Conservation (phyloP, 2,797 vertebrate species). For the Bryconaethiops microstoma region DNA sequence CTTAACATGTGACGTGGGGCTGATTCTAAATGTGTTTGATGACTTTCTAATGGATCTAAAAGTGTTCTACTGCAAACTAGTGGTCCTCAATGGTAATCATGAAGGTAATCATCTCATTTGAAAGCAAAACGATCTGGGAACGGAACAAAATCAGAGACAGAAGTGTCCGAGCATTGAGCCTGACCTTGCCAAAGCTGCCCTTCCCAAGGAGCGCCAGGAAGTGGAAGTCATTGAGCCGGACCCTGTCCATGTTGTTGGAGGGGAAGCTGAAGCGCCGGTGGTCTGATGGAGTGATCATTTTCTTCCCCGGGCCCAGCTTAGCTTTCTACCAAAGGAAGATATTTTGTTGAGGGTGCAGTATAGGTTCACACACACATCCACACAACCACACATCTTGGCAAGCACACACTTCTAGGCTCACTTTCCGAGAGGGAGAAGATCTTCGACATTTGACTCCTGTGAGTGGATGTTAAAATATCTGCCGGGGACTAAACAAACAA, state of each 20-base stretch:
- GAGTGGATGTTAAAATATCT: neutral
- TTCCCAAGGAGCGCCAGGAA: conserved; percentile 97
- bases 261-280: conserved; percentile 85
- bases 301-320: conserved; percentile 93
- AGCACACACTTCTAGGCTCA: neutral
- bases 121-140: too few relatives aligned
- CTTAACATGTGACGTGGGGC: too few relatives aligned
- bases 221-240: conserved; percentile 93
- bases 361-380: conserved; percentile 22
- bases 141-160: neutral
- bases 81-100: too few relatives aligned
- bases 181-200: conserved; percentile 97
- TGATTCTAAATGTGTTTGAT: too few relatives aligned
- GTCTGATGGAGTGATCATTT: conserved; percentile 89
- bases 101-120: too few relatives aligned
- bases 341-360: neutral
- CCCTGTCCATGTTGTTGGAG: conserved; percentile 89
- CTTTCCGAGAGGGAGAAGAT: conserved; percentile 24
- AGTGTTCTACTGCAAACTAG: too few relatives aligned
- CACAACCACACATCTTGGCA: neutral
- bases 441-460: neutral
- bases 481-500: neutral
- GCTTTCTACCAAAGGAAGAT: conserved; percentile 85
- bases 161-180: conserved; percentile 31
- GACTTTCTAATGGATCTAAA: too few relatives aligned